Evolutionary conservation across 2,113 vertebrate species (phyloP).

Genomic region (Opisthocomus hoazin): DNA sequence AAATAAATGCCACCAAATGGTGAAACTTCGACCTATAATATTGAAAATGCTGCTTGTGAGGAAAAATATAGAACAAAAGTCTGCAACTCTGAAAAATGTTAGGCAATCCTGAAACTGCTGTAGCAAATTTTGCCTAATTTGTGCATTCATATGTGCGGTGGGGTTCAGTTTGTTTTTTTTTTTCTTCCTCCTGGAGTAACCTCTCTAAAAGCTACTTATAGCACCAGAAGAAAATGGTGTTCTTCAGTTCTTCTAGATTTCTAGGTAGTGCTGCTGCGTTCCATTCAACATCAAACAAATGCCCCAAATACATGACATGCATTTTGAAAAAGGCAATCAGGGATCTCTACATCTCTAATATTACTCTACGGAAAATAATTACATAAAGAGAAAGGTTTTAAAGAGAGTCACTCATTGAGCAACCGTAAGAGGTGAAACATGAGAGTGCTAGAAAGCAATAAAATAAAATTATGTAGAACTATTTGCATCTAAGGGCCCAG

Average conservation of each 20-base stretch:
- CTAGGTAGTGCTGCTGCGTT: conserved; percentile 22
- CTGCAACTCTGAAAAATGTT: neutral
- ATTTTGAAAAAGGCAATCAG: conserved; percentile 41
- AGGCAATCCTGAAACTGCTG: neutral
- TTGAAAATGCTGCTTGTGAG: neutral
- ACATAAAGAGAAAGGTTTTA: conserved; percentile 20
- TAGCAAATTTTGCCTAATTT: neutral
- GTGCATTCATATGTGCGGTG: neutral
- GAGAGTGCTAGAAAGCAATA: conserved; percentile 37
- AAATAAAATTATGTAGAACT: conserved; percentile 33
- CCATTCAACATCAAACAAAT: conserved; percentile 48
- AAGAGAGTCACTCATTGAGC: conserved; percentile 1
- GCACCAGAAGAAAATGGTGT: neutral
- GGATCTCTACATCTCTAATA: conserved; percentile 11
- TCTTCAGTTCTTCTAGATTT: conserved; percentile 27
- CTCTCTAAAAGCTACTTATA: neutral
- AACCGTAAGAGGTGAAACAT: neutral
- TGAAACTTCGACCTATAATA: neutral
- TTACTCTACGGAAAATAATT: conserved; percentile 27
- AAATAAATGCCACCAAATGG: neutral
- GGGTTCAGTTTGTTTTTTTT: neutral
- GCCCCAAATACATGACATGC: neutral
- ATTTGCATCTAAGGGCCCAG: neutral
- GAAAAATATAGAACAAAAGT: neutral
- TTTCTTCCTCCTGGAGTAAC: neutral